Evolutionary conservation across 2,888 invertebrate species (phyloP).

Genomic region (Melipona beecheii): DNA sequence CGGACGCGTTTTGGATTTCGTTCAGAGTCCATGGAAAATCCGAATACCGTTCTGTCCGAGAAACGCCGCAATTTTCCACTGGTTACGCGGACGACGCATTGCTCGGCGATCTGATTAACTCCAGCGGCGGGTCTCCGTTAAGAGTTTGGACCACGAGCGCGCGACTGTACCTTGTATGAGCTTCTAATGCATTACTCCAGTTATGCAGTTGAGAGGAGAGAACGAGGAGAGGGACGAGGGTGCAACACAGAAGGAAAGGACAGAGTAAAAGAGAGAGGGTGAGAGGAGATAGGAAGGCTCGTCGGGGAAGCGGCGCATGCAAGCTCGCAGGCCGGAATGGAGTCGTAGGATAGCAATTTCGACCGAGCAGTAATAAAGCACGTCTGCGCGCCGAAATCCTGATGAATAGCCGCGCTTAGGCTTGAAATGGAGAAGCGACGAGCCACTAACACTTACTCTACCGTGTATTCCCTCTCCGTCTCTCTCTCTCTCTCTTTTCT

Average conservation of each 20-base stretch:
- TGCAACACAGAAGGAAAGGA: neutral
- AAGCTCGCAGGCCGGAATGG: constrained; percentile 81
- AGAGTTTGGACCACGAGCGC: constrained; percentile 53
- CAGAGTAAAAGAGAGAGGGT: constrained; percentile 35
- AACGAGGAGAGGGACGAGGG: constrained; percentile 22
- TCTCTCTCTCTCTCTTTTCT: constrained; percentile 43
- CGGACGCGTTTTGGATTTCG: neutral
- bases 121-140: constrained; percentile 33
- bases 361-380: constrained; percentile 84
- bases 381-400: constrained; percentile 84
- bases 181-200: constrained; percentile 81
- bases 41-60: constrained; percentile 3
- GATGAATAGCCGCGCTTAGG: constrained; percentile 84
- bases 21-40: neutral
- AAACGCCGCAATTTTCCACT: constrained; percentile 12
- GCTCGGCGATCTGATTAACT: constrained; percentile 46
- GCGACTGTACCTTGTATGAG: constrained; percentile 79
- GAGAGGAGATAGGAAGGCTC: constrained; percentile 47
- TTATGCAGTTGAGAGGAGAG: constrained; percentile 30
- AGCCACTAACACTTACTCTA: constrained; percentile 81
- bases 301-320: constrained; percentile 69
- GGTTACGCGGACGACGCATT: neutral
- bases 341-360: constrained; percentile 85
- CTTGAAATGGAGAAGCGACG: constrained; percentile 84
- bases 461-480: constrained; percentile 62